Evolutionary conservation across 2,113 vertebrate species (phyloP), one percentile per base, ranked within the genome.

Genomic region (Hiodon tergisus): DNA sequence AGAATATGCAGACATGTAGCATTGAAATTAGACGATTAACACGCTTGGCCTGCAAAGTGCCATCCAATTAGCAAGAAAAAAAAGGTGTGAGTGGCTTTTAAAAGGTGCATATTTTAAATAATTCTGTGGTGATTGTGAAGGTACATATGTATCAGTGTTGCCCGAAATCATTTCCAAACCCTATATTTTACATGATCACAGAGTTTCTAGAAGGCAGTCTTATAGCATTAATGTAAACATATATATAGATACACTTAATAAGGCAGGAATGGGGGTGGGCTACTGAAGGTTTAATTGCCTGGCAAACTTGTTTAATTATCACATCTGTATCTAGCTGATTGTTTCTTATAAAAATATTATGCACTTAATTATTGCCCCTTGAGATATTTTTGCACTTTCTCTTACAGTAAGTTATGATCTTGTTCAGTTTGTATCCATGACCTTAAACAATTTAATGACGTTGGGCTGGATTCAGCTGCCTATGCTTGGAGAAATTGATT

Each of bases 301-400:
- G 81, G 83, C 84, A 83, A 85, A 86, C 78, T 85, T 82, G 85
- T 89, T 86, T 91, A 88, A 89, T 92, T 90, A 90, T 88, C 89
- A 87, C 86, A 82, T 88, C 84, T 67, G 50, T 59, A 60, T 54
- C 13, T 60, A 61, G 17, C 50, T 17, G 14, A 71, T 50, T 71
- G 70, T 71, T 71, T 60, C 47, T 60, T n/a, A 2, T 47, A 54
- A 14, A 71, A 71, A 59, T 71, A 71, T 71, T 71, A 71, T 71
- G 55, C 70, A 71, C 55, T 48, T 59, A 48, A 71, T 71, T 71
- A 71, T 59, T 52, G 3, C 54, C 54, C 70, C 57, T 47, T 31
- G 48, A 50, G 57, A 60, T 48, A 13, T 47, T 59, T 71, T 14
- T 59, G 55, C 57, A 50, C 16, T 59, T 69, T 59, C 55, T 59